Evolutionary conservation across 2,888 invertebrate genomes (phyloP), one percentile per base, ranked within the genome.

Genomic region (Melipona beecheii): DNA sequence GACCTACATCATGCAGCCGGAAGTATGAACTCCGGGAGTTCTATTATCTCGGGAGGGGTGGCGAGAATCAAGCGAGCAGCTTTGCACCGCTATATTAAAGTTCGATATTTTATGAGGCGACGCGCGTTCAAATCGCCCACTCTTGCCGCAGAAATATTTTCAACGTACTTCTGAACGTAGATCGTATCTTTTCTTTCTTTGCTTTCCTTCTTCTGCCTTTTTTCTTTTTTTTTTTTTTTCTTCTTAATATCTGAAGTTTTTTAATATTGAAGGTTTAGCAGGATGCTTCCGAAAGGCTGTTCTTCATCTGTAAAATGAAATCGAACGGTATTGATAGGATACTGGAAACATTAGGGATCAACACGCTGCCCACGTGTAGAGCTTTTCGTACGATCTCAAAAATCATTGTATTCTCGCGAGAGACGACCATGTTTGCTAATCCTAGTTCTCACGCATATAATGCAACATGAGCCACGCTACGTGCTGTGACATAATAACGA

Each of bases 11-110:
- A 54, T 64, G 49, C 52, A 64, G 24, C 36, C 70, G 56, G 60
- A 78, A 75, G 60, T 71, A 78, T 84, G 74, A 75, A 82, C 43
- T 66, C 66, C 58, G 27, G 66, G 19, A 60, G 62, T 54, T 70
- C 75, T 75, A 66, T 84, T 84, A 72, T 77, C 65, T 49, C 54
- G 49, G 36, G 60, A 49, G 70, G 60, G 54, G 70, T 60, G 52
- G 60, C 31, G 80, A 50, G 43, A 64, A 70, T 66, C 52, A 69
- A 68, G 75, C 54, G 71, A 60, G 68, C 68, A 58, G 50, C 78
- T 43, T 56, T 43, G 50, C 21, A 24, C 21, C 31, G 31, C 56
- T 65, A 52, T 73, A 36, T 71, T 69, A 65, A 79, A 60, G 72
- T 73, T 65, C 66, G 58, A 73, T 78, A 66, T 73, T 73, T 78